A percentile compares a stretch with the other conserved stretches of the same genome.
Evolutionary conservation across 2,113 vertebrate species (phyloP).

Genomic region (Pyrgilauda ruficollis): DNA sequence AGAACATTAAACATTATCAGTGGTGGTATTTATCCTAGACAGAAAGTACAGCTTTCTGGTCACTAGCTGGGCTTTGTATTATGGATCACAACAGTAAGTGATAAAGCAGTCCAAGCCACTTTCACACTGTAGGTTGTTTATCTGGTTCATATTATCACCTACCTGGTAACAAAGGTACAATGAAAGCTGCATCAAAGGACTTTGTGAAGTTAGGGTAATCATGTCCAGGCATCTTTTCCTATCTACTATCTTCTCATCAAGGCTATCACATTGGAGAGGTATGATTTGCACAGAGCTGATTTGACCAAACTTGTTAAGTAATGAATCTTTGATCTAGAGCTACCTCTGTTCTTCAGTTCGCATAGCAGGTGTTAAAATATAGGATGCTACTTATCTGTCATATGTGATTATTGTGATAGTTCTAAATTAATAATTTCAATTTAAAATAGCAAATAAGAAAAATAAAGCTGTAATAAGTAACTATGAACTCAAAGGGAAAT

Average conservation of each 20-base stretch:
- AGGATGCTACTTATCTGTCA: not conserved
- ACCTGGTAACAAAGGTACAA: not conserved
- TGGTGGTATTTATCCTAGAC: not conserved
- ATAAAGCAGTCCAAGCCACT: not conserved
- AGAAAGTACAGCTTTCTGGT: not conserved
- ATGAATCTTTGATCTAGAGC: not conserved
- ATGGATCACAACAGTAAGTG: not conserved
- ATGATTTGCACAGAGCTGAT: not conserved
- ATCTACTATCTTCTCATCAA: not conserved
- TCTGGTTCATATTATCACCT: not conserved
- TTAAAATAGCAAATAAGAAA: not conserved
- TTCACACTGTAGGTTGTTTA: not conserved
- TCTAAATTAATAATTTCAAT: not conserved
- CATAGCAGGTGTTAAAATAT: not conserved
- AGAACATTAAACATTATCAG: not conserved
- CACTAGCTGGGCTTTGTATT: not conserved
- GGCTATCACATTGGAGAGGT: not conserved
- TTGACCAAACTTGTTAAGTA: not conserved
- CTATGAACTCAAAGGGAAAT: not conserved
- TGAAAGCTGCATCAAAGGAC: not conserved
- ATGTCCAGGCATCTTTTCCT: not conserved
- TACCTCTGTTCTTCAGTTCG: not conserved
- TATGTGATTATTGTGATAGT: not conserved
- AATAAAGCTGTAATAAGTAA: not conserved
- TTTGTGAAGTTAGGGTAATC: not conserved